These are phyloP conservation scores for Phaenicophaeus curvirostris DNA, from an alignment of 2,797 vertebrate species.

Conservation along the genomic window DNA sequence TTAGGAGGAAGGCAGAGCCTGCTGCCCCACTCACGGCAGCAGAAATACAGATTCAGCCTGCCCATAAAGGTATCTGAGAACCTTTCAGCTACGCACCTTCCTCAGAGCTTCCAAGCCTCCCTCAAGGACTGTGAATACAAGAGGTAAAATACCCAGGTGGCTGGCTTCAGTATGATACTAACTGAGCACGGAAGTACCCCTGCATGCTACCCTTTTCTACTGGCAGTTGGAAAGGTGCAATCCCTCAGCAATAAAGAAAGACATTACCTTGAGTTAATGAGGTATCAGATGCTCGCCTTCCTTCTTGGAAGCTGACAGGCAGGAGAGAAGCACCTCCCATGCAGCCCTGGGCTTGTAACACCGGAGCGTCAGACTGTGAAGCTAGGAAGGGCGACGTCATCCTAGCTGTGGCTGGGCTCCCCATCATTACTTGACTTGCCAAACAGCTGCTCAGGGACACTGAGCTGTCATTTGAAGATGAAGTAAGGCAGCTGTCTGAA, in stretches of 20 bases:
- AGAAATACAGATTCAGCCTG: too few relatives aligned
- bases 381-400: conserved; percentile 78
- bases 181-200: neutral
- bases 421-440: conserved; percentile 77
- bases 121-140: neutral
- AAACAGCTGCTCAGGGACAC: conserved; percentile 75
- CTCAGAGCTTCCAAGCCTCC: neutral
- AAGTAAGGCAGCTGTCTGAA: conserved; percentile 93
- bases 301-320: conserved; percentile 90
- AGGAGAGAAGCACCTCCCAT: conserved; percentile 80
- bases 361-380: conserved; percentile 85
- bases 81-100: neutral
- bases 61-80: neutral
- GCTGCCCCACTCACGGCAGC: neutral
- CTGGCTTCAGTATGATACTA: neutral
- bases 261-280: conserved; percentile 92
- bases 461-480: conserved; percentile 78
- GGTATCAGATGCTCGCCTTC: conserved; percentile 93
- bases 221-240: neutral
- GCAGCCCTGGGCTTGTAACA: conserved; percentile 83
- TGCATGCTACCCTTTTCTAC: neutral
- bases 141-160: neutral
- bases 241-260: neutral
- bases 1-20: neutral
- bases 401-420: conserved; percentile 74